phyloP scores from a whole-genome alignment of 2,797 vertebrate species.

The Anabas testudineus region DNA sequence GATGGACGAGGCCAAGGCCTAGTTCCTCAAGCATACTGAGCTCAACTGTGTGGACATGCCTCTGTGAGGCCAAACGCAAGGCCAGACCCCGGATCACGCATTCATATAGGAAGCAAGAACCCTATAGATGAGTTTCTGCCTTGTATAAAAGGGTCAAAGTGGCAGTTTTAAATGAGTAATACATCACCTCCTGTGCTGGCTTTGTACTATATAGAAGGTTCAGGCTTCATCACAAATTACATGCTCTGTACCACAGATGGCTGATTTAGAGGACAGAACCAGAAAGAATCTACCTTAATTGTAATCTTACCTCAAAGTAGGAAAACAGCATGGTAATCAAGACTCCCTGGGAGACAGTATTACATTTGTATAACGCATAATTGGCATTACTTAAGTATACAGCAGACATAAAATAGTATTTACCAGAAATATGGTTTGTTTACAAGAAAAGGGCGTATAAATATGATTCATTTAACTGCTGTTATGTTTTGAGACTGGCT shows the following conservation, averaged over 20 bases:
- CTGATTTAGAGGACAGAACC: slow-evolving; percentile 29
- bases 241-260: slow-evolving; percentile 32
- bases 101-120: slow-evolving; percentile 56
- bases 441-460: slow-evolving; percentile 43
- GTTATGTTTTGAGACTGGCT: slow-evolving; percentile 35
- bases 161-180: slow-evolving; percentile 35
- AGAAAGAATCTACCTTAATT: slow-evolving; percentile 48
- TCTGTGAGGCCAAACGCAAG: slow-evolving; percentile 64
- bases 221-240: slow-evolving; percentile 13
- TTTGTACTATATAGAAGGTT: slow-evolving; percentile 19
- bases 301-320: slow-evolving; percentile 48
- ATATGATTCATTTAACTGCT: slow-evolving; percentile 35
- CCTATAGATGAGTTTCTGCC: slow-evolving; percentile 57
- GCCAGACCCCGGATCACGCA: slow-evolving; percentile 51
- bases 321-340: slow-evolving; percentile 46
- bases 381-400: slow-evolving; percentile 25
- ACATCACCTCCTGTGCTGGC: slow-evolving; percentile 15
- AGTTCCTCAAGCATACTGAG: slow-evolving; percentile 77
- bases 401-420: slow-evolving; percentile 40
- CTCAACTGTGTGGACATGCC: slow-evolving; percentile 72
- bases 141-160: slow-evolving; percentile 40
- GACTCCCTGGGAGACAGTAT: slow-evolving; percentile 41
- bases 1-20: slow-evolving; percentile 80
- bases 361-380: slow-evolving; percentile 48
- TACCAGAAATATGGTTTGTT: slow-evolving; percentile 52